Conservation (phyloP, 2,888 invertebrate genomes). For the Galeruca laticollis region DNA sequence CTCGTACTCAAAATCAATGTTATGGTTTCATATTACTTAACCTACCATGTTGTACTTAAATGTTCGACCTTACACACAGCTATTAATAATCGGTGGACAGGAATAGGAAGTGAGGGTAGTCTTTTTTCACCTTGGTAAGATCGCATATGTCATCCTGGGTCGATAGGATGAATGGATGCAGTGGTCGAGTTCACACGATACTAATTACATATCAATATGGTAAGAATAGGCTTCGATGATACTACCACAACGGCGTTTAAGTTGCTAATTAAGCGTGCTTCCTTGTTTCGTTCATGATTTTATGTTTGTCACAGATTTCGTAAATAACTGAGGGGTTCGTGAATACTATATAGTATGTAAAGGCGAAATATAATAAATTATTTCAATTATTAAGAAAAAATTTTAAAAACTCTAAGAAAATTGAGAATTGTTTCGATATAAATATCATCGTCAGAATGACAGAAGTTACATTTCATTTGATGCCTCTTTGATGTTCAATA, state of each 20-base stretch:
- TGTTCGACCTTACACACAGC: not conserved
- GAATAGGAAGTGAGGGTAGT: constrained; percentile 14
- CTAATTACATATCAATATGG: constrained; percentile 37
- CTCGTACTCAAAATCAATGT: not conserved
- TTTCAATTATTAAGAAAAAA: no score
- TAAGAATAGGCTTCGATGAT: constrained; percentile 20
- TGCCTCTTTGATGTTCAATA: no score
- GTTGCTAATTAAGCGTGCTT: constrained; percentile 31
- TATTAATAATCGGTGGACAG: not conserved
- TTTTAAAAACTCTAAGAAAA: no score
- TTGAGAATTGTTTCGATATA: no score
- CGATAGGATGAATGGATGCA: constrained; percentile 30
- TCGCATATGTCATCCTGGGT: constrained; percentile 45
- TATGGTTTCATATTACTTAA: constrained; percentile 3
- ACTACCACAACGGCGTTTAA: constrained; percentile 23
- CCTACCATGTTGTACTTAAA: not conserved
- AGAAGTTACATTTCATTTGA: no score
- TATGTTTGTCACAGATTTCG: constrained; percentile 22
- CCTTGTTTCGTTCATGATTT: constrained; percentile 22
- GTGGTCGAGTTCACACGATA: constrained; percentile 46
- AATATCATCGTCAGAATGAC: no score
- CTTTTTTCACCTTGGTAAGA: constrained; percentile 14
- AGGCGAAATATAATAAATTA: no score
- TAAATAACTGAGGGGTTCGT: not conserved
- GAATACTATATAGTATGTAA: not conserved